Evolutionary conservation across 92 coral and sea anemone species (phyloP).

Genomic region (Umimayanthus kanabou): DNA sequence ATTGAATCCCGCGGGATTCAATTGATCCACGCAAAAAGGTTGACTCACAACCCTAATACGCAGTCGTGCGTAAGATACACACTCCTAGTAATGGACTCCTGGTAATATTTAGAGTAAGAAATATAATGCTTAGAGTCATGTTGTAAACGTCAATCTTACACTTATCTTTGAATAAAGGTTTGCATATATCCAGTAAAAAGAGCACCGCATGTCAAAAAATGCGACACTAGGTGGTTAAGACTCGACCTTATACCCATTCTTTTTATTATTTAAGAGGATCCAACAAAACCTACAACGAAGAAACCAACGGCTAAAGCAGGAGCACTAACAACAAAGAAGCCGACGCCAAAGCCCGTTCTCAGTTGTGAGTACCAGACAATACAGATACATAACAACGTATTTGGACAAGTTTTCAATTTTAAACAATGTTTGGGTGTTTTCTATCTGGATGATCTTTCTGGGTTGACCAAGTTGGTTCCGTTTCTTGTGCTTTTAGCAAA

Average conservation of each 20-base stretch:
- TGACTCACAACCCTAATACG: too few species aligned
- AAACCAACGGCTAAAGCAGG: slow-evolving; percentile 2
- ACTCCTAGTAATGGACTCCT: too few species aligned
- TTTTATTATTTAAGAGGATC: background rate
- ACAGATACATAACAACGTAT: background rate
- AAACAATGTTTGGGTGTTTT: background rate
- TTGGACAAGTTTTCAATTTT: background rate
- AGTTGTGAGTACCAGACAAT: background rate
- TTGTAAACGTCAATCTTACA: too few species aligned
- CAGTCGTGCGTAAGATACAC: too few species aligned
- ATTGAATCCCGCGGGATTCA: too few species aligned
- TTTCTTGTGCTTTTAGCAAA: background rate
- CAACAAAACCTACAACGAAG: slow-evolving; percentile 17
- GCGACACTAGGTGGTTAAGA: background rate
- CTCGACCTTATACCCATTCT: background rate
- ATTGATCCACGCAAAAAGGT: too few species aligned
- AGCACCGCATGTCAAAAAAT: background rate
- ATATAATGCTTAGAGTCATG: too few species aligned
- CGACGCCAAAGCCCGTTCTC: background rate
- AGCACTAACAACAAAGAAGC: slow-evolving; percentile 1
- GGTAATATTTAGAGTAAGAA: too few species aligned
- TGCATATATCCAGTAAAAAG: too few species aligned
- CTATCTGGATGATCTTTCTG: background rate
- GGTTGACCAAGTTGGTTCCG: background rate
- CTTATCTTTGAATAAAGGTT: too few species aligned